Evolutionary conservation across 2,888 invertebrate species (phyloP).

Genomic region (Alcis repandata): DNA sequence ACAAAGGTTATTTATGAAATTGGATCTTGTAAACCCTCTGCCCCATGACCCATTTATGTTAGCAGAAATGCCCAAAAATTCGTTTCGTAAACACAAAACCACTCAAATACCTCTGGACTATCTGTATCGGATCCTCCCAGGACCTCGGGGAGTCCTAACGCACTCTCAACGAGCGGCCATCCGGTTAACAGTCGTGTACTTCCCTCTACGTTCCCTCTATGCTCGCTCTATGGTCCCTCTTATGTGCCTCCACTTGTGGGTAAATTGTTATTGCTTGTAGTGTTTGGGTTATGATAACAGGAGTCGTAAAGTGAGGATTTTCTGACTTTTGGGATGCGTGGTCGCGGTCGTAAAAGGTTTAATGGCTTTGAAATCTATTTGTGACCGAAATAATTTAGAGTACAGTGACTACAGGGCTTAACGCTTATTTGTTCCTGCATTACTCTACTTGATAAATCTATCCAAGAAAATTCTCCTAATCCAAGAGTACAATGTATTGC

Average conservation of each 20-base stretch:
- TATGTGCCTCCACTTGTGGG: slow-evolving; percentile 39
- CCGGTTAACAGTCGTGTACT: slow-evolving; percentile 44
- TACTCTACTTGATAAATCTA: background rate
- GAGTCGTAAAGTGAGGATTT: slow-evolving; percentile 33
- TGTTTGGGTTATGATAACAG: slow-evolving; percentile 46
- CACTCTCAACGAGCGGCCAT: slow-evolving; percentile 39
- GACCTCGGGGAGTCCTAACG: slow-evolving; percentile 43
- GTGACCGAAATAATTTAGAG: background rate
- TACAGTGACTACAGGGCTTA: background rate
- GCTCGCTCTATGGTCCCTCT: slow-evolving; percentile 32
- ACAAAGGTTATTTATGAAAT: background rate
- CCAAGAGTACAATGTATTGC: too few relatives aligned
- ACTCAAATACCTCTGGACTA: slow-evolving; percentile 38
- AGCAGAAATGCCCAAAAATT: slow-evolving; percentile 10
- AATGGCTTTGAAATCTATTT: slow-evolving; percentile 11
- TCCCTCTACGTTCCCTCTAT: too few relatives aligned
- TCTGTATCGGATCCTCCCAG: slow-evolving; percentile 30
- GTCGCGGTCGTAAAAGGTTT: slow-evolving; percentile 12
- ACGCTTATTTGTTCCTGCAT: background rate
- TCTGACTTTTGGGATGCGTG: slow-evolving; percentile 21
- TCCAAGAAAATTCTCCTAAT: too few relatives aligned
- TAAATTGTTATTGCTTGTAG: slow-evolving; percentile 50
- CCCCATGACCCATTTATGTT: slow-evolving; percentile 13
- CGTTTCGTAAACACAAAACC: slow-evolving; percentile 9
- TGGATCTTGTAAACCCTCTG: background rate